Evolutionary conservation across 2,888 invertebrate genomes (phyloP).

Genomic region (Proisotoma minuta): DNA sequence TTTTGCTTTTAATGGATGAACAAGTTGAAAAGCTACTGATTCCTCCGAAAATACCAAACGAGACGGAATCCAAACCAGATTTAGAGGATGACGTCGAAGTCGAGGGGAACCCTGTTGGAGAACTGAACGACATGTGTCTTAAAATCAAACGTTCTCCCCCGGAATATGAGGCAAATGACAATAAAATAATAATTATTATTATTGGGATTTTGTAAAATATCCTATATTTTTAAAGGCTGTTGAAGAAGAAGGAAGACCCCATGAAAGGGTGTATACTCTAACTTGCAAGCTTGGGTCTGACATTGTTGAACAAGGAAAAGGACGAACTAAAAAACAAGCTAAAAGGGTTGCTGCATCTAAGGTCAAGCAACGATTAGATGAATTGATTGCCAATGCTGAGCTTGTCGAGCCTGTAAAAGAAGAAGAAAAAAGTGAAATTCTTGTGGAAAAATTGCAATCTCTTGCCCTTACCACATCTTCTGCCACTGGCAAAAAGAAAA

Average conservation of each 20-base stretch:
- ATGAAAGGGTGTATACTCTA: slow-evolving; percentile 34
- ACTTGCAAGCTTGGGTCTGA: slow-evolving; percentile 37
- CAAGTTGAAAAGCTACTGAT: slow-evolving; percentile 33
- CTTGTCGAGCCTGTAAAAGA: slow-evolving; percentile 16
- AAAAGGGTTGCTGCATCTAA: slow-evolving; percentile 43
- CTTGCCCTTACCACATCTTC: slow-evolving; percentile 9
- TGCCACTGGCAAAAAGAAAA: no score
- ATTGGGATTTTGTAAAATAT: slow-evolving; percentile 2
- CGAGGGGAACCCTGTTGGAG: slow-evolving; percentile 45
- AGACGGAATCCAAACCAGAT: slow-evolving; percentile 11
- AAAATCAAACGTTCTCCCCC: slow-evolving; percentile 37
- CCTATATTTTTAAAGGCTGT: slow-evolving; percentile 36
- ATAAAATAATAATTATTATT: not conserved
- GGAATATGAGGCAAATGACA: slow-evolving; percentile 39
- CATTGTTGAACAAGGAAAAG: slow-evolving; percentile 37
- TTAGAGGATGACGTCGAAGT: slow-evolving; percentile 39
- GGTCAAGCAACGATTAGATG: slow-evolving; percentile 35
- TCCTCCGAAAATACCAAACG: slow-evolving; percentile 23
- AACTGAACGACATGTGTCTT: slow-evolving; percentile 43
- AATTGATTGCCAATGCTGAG: slow-evolving; percentile 24
- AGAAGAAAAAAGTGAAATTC: slow-evolving; percentile 20
- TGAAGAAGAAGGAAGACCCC: slow-evolving; percentile 36
- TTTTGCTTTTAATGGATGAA: slow-evolving; percentile 35
- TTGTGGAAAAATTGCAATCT: slow-evolving; percentile 22
- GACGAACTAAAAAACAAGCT: slow-evolving; percentile 42